phyloP scores from a whole-genome alignment of 2,888 invertebrate species.

The Diplazon laetatorius region DNA sequence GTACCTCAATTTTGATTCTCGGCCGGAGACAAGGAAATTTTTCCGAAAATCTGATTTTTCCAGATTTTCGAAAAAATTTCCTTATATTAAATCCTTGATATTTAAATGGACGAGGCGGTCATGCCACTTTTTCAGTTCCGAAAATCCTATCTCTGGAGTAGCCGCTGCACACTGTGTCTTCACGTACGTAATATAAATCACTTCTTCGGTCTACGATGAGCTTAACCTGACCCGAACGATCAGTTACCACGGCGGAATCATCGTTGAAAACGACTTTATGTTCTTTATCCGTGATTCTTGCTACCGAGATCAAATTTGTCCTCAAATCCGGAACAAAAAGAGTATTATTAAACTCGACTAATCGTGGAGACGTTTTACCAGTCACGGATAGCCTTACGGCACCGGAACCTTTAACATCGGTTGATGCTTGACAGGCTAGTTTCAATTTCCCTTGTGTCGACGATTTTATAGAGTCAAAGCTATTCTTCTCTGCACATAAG shows the following conservation, averaged over 20 bases:
- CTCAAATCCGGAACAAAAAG: constrained; percentile 29
- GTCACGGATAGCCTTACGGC: constrained; percentile 8
- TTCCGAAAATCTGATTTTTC: no score
- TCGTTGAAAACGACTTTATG: constrained; percentile 23
- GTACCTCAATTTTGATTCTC: no score
- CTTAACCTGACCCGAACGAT: constrained; percentile 7
- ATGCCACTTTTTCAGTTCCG: constrained; percentile 34
- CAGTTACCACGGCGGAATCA: constrained; percentile 30
- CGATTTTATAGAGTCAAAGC: neutral
- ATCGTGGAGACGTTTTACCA: constrained; percentile 1
- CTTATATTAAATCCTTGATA: constrained; percentile 22
- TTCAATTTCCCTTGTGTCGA: constrained; percentile 9
- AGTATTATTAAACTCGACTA: constrained; percentile 29
- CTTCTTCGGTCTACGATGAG: constrained; percentile 48
- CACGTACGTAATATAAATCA: constrained; percentile 43
- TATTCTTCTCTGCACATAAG: constrained; percentile 16
- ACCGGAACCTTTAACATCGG: constrained; percentile 14
- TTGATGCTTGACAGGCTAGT: constrained; percentile 32
- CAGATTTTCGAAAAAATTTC: no score
- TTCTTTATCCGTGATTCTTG: constrained; percentile 31
- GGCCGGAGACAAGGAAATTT: no score
- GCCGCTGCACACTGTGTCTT: constrained; percentile 13
- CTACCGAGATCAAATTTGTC: constrained; percentile 18
- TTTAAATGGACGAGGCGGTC: constrained; percentile 46
- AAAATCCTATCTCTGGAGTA: neutral